These are phyloP conservation scores for Pollenia amentaria DNA, from an alignment of 2,888 invertebrate species.

Conservation along the genomic window DNA sequence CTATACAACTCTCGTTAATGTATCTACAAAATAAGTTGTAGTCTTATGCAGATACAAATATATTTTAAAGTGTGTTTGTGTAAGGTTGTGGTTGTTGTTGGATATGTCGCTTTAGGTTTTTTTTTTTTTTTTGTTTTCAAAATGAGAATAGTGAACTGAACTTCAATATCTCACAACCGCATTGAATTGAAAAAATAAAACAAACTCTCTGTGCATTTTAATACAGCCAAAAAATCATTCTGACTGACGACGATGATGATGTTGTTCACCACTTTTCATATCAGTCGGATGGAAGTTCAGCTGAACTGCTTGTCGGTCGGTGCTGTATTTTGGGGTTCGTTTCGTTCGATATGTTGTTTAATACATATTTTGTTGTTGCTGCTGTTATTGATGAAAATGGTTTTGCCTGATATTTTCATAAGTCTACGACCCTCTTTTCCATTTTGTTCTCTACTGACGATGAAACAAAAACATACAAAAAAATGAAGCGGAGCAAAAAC, in stretches of 20 bases:
- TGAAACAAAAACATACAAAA: not conserved
- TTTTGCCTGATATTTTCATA: conserved; percentile 51
- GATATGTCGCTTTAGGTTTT: conserved; percentile 27
- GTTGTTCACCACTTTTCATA: conserved; percentile 55
- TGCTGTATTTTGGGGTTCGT: conserved; percentile 50
- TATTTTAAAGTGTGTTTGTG: not conserved
- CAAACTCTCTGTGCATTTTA: conserved; percentile 48
- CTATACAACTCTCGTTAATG: not conserved
- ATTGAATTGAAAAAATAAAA: conserved; percentile 31
- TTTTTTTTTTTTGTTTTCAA: conserved; percentile 19
- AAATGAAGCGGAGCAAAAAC: conserved; percentile 37
- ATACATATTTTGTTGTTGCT: conserved; percentile 9
- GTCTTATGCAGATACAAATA: not conserved
- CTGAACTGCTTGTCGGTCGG: conserved; percentile 4
- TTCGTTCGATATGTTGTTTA: conserved; percentile 3
- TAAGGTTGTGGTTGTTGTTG: conserved; percentile 36
- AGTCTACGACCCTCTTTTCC: conserved; percentile 59
- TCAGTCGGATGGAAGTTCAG: conserved; percentile 48
- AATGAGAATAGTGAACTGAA: conserved; percentile 62
- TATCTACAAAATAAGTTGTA: conserved; percentile 34
- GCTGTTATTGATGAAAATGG: conserved; percentile 41
- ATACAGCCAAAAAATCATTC: not conserved
- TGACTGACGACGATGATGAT: conserved; percentile 20
- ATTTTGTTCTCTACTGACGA: conserved; percentile 47
- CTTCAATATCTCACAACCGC: conserved; percentile 56